These are phyloP conservation scores for Epinephelus fuscoguttatus DNA, from an alignment of 2,113 vertebrate genomes.

Conservation along the genomic window DNA sequence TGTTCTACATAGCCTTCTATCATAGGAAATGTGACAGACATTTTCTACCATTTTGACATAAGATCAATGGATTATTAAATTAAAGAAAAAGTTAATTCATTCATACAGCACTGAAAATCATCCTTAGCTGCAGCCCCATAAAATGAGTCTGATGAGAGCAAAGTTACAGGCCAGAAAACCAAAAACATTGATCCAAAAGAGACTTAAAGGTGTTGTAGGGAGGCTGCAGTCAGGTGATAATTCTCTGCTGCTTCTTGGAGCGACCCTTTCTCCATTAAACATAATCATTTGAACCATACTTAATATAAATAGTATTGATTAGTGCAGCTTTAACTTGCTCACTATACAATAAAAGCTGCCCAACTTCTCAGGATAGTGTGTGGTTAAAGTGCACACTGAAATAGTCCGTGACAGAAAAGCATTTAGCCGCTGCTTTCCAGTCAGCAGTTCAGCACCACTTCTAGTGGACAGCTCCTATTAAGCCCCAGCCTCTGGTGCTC, in stretches of 20 bases:
- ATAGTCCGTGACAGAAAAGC: not conserved
- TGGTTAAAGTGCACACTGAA: not conserved
- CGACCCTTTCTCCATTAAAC: not conserved
- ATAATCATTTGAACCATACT: not conserved
- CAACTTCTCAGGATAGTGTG: not conserved
- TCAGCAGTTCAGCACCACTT: constrained; percentile 57
- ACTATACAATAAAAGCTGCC: not conserved
- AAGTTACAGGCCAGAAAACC: not conserved
- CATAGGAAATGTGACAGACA: not conserved
- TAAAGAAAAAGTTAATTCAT: not conserved
- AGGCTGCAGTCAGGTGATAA: not conserved
- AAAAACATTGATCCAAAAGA: not conserved
- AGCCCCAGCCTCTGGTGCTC: not conserved
- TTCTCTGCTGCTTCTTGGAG: not conserved
- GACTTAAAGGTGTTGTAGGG: not conserved
- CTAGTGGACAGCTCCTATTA: constrained; percentile 55
- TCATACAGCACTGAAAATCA: not conserved
- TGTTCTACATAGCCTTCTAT: too few species aligned
- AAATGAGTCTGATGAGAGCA: not conserved
- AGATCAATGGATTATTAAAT: too few species aligned
- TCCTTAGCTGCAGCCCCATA: not conserved
- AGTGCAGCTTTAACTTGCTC: not conserved
- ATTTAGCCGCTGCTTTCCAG: constrained; percentile 5
- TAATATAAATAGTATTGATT: not conserved
- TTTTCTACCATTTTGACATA: not conserved